A percentile compares a stretch with the other conserved stretches of the same genome.
phyloP scores from a whole-genome alignment of 2,113 vertebrate species.

The Stegastes partitus region DNA sequence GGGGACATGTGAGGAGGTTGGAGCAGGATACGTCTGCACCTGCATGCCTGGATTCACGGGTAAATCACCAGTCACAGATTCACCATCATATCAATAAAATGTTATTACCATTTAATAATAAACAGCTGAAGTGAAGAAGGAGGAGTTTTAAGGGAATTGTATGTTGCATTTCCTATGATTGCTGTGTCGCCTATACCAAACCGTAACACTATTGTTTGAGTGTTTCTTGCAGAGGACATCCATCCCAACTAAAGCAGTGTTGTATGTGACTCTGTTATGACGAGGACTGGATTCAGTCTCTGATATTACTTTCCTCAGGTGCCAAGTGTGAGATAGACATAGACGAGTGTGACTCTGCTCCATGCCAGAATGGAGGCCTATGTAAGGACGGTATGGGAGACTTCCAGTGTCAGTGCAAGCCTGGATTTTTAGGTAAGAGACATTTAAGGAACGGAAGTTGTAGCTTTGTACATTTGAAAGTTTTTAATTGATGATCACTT shows the following conservation, averaged over 20 bases:
- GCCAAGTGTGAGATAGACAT: constrained; percentile 95
- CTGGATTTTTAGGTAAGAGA: constrained; percentile 90
- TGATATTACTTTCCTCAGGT: constrained; percentile 82
- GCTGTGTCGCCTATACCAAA: neutral
- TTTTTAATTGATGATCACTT: too few relatives aligned
- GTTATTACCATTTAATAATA: too few relatives aligned
- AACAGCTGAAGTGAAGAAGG: too few relatives aligned
- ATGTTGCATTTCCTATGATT: neutral
- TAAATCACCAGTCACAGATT: constrained; percentile 33
- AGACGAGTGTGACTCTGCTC: constrained; percentile 92
- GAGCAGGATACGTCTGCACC: constrained; percentile 93
- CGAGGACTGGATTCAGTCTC: neutral
- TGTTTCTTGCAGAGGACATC: neutral
- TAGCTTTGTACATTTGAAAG: too few relatives aligned
- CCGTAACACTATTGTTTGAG: neutral
- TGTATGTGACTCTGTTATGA: constrained; percentile 5
- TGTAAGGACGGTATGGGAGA: constrained; percentile 90
- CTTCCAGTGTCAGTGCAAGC: constrained; percentile 92
- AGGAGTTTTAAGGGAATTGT: too few relatives aligned
- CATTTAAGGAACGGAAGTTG: neutral
- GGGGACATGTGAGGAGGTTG: constrained; percentile 95
- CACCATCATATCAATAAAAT: neutral
- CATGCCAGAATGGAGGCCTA: constrained; percentile 90
- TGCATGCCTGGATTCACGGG: constrained; percentile 88
- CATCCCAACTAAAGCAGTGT: neutral